These are phyloP conservation scores for Neolamprologus sp. DNA, from an alignment of 2,113 vertebrate species.

Conservation along the genomic window DNA sequence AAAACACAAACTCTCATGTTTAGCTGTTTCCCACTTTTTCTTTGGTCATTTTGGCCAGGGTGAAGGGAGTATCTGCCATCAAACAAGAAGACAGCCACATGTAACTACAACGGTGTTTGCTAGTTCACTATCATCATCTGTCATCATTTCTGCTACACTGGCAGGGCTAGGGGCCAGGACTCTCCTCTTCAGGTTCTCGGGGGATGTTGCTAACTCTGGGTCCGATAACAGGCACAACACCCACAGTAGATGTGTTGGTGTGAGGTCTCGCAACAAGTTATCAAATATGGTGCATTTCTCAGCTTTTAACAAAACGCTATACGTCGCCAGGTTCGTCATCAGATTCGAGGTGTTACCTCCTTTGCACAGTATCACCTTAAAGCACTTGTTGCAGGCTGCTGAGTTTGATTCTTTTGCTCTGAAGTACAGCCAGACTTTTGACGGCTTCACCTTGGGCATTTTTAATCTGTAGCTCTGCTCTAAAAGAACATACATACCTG, in stretches of 20 bases:
- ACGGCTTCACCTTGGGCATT: not conserved
- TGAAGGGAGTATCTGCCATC: not conserved
- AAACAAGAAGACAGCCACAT: not conserved
- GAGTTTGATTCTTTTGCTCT: not conserved
- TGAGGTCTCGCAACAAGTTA: not conserved
- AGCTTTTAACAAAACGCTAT: not conserved
- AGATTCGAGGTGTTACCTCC: not conserved
- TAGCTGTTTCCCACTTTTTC: not conserved
- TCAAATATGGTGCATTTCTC: not conserved
- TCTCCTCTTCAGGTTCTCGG: accelerated
- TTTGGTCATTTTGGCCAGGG: not conserved
- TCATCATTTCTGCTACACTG: not conserved
- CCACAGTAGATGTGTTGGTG: not conserved
- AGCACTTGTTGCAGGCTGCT: not conserved
- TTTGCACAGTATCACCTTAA: not conserved
- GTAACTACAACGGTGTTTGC: not conserved
- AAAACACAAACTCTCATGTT: not conserved
- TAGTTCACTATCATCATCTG: not conserved
- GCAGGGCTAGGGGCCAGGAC: not conserved
- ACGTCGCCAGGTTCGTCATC: not conserved
- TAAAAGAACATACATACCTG: not conserved
- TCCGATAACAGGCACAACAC: not conserved
- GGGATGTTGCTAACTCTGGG: not conserved
- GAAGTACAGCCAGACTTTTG: not conserved
- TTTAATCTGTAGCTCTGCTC: not conserved